Evolutionary conservation across 2,797 vertebrate species (phyloP).

Genomic region (Tragopan temminckii): DNA sequence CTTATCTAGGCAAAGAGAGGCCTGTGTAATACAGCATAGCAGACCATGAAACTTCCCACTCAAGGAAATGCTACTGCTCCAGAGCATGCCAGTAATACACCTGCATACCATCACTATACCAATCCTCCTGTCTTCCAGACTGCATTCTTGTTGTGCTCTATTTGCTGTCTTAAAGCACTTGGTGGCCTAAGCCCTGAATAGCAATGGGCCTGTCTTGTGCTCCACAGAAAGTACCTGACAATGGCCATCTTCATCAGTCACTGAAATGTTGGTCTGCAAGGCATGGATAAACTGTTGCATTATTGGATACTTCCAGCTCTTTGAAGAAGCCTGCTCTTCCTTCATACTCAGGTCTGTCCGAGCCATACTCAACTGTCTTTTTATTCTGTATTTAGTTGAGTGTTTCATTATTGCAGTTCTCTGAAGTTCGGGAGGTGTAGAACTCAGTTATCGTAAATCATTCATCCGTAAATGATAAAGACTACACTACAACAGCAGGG

Average conservation of each 20-base stretch:
- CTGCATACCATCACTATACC: not conserved
- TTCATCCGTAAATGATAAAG: not conserved
- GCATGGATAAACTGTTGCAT: not conserved
- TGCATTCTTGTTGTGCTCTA: not conserved
- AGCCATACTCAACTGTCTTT: not conserved
- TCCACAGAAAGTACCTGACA: accelerated
- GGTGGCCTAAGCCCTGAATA: not conserved
- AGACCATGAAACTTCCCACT: not conserved
- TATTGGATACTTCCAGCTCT: not conserved
- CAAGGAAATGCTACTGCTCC: not conserved
- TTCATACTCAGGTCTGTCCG: not conserved
- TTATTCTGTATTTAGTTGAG: not conserved
- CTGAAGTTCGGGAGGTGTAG: not conserved
- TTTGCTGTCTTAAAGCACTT: accelerated
- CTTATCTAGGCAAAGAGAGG: constrained; percentile 17
- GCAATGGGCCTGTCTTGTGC: not conserved
- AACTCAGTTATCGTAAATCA: constrained; percentile 1
- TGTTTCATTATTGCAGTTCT: not conserved
- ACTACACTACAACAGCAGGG: not conserved
- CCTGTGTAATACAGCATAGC: not conserved
- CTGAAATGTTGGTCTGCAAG: accelerated
- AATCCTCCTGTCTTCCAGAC: not conserved
- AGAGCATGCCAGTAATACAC: not conserved
- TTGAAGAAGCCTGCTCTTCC: not conserved
- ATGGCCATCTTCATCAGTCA: not conserved